Evolutionary conservation across 2,113 vertebrate genomes (phyloP).

Genomic region (Hypanus sabinus): DNA sequence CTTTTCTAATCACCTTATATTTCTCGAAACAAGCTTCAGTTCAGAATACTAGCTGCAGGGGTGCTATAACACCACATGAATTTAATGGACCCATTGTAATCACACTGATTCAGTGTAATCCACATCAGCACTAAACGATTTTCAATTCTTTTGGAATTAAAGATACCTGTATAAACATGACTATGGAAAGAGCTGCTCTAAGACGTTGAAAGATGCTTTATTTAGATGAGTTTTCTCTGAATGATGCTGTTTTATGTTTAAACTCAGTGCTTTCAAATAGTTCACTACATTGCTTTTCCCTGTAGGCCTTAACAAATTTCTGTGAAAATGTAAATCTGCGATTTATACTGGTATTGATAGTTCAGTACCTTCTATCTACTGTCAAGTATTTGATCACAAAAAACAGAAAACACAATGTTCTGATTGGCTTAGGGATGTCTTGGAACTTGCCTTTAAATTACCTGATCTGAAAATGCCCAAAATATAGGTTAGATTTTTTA

Average conservation of each 20-base stretch:
- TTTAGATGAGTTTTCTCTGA: neutral
- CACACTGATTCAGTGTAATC: neutral
- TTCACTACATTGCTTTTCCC: neutral
- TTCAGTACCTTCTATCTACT: neutral
- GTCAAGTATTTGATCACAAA: conserved; percentile 30
- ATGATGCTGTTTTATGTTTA: conserved; percentile 11
- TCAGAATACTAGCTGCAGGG: neutral
- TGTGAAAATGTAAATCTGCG: neutral
- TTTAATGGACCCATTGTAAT: neutral
- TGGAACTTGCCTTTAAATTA: neutral
- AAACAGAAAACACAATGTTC: conserved; percentile 8
- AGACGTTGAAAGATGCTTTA: neutral
- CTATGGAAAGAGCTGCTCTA: conserved; percentile 2
- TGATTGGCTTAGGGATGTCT: conserved; percentile 1
- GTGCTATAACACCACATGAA: neutral
- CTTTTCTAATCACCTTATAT: too few species aligned
- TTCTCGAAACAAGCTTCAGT: neutral
- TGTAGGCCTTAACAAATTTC: neutral
- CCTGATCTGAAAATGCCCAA: neutral
- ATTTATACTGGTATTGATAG: neutral
- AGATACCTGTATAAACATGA: neutral
- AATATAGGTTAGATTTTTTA: neutral
- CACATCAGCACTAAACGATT: neutral
- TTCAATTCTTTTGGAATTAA: neutral
- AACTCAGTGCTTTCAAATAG: neutral